Percentiles rank a stretch among this genome's conserved stretches.
phyloP scores from a whole-genome alignment of 2,888 invertebrate genomes.

The Tyria jacobaeae region DNA sequence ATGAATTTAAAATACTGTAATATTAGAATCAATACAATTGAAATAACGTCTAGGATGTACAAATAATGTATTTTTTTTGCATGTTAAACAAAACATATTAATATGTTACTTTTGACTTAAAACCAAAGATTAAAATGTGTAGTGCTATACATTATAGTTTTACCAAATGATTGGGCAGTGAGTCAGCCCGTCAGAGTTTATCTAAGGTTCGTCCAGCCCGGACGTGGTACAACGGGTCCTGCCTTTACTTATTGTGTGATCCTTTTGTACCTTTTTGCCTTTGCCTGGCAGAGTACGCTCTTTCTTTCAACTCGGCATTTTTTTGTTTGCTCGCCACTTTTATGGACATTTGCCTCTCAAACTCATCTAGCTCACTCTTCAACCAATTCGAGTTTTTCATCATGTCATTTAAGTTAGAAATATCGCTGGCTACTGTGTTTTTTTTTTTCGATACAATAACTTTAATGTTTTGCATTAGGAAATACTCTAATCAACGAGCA shows the following conservation, averaged over 20 bases:
- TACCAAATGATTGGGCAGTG: constrained; percentile 43
- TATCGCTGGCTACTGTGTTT: constrained; percentile 42
- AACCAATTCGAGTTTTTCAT: constrained; percentile 55
- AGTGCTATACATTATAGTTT: constrained; percentile 8
- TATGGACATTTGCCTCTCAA: constrained; percentile 73
- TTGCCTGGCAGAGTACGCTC: constrained; percentile 72
- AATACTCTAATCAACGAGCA: not conserved
- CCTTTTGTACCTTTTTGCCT: constrained; percentile 71
- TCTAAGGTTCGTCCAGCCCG: constrained; percentile 68
- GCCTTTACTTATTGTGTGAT: constrained; percentile 72
- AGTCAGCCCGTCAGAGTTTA: constrained; percentile 50
- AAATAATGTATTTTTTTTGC: too few relatives aligned
- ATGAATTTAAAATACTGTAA: too few relatives aligned
- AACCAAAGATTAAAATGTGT: not conserved
- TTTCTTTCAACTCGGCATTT: constrained; percentile 70
- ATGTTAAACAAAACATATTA: too few relatives aligned
- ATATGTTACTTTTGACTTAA: not conserved
- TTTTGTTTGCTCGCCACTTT: constrained; percentile 72
- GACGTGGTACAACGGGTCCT: constrained; percentile 64
- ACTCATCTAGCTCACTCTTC: constrained; percentile 60
- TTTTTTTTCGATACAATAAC: not conserved
- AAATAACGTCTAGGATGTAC: too few relatives aligned
- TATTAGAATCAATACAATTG: too few relatives aligned
- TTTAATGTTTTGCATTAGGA: not conserved
- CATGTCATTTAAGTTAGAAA: constrained; percentile 60